Base-by-base conservation (phyloP, 2,797 vertebrate genomes). In the Catamblyrhynchus diadema region DNA sequence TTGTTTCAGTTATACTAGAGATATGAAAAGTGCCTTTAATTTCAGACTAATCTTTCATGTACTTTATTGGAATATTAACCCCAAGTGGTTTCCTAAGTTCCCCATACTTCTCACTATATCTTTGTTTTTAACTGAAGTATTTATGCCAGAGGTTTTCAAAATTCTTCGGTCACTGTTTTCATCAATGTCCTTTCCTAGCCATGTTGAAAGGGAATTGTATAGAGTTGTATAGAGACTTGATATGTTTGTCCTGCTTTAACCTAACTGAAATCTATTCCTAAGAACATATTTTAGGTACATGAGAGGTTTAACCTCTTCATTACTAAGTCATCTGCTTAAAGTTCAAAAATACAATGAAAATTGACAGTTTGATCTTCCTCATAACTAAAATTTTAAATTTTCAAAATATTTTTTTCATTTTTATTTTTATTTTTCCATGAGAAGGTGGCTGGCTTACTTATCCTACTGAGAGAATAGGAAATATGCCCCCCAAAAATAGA, bases 21-120 rank as follows among this genome's bases (percentile, higher is more conserved):
- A 96, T 94, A 94, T 90, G 95, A 94, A 95, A 97, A 97, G 90
- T 81, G 22, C 50, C 88, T 96, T 96, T 96, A 96, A 98, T 96
- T 97, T 86, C 54, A 96, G 93, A 82, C 91, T 96, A 96, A 98
- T 93, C 96, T 90, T 97, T 95, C 81, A 90, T 86, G 92, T 94
- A 96, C 92, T 94, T 70, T 94, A 86, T 85, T 97, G 88, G 88
- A 96, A 96, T 95, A 93, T 94, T 96, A 97, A 95, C 56, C 96
- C 57, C 95, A 35, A 93, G 96, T 2, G 81, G 81, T 95, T 94
- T 94, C 92, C 95, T 88, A 61, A 82, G 9, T 94, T 92, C 54
- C 62, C 88, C 71, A 59, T 60, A 93, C 88, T 96, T 97, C 87
- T 90, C 78, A 93, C 94, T 95, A 37, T 73, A 95, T 89, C 93